Percentiles rank a stretch among this genome's conserved stretches.
phyloP scores from a whole-genome alignment of 2,888 invertebrate species.

The Periphyllus acericola region DNA sequence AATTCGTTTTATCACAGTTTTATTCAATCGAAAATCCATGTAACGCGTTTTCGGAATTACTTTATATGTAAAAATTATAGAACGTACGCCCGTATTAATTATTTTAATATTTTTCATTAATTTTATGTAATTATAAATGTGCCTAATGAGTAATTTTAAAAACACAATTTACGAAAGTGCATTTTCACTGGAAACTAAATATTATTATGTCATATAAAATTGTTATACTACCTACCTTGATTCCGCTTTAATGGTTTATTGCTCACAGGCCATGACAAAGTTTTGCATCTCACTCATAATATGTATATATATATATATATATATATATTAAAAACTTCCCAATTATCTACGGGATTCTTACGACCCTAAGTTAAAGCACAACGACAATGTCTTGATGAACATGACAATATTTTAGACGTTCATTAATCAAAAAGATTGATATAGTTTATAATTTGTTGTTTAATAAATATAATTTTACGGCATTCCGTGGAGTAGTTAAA shows the following conservation, averaged over 20 bases:
- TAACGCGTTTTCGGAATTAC: background rate
- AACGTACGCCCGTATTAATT: background rate
- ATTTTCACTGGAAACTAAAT: constrained; percentile 1
- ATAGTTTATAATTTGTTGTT: constrained; percentile 2
- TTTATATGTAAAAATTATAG: background rate
- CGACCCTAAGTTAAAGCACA: background rate
- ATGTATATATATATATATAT: background rate
- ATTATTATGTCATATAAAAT: background rate
- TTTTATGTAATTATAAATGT: background rate
- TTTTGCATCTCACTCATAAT: background rate
- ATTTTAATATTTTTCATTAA: background rate
- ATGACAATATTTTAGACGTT: background rate
- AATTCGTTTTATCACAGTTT: background rate
- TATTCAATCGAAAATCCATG: background rate
- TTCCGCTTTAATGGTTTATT: constrained; percentile 27
- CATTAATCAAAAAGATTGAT: constrained; percentile 25
- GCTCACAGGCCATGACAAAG: background rate
- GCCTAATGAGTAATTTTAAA: background rate
- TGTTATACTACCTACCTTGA: background rate
- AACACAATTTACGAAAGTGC: background rate
- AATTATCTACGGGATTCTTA: constrained; percentile 20
- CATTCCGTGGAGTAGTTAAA: background rate
- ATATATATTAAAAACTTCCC: background rate
- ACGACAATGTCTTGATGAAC: background rate
- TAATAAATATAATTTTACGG: constrained; percentile 1